These are phyloP conservation scores for Struthio camelus DNA, from an alignment of 2,113 vertebrate genomes.

Conservation along the genomic window DNA sequence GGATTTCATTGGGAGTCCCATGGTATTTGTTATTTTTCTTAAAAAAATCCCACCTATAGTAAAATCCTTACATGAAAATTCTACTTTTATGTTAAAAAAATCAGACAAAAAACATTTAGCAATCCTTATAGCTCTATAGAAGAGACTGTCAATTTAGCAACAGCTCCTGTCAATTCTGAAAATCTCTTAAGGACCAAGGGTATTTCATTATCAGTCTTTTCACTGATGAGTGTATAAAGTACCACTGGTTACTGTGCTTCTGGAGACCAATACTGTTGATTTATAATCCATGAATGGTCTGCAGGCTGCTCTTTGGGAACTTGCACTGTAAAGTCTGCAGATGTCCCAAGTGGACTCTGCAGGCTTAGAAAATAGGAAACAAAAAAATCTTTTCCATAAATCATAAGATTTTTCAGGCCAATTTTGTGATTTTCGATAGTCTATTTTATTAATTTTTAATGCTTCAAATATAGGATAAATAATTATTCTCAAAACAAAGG, in stretches of 20 bases:
- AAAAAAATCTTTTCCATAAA: background rate
- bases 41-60: background rate
- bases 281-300: background rate
- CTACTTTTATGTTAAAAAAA: background rate
- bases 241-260: background rate
- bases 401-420: background rate
- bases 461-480: background rate
- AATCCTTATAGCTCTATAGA: background rate
- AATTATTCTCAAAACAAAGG: slow-evolving; percentile 13
- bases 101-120: background rate
- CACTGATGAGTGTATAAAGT: background rate
- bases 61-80: background rate
- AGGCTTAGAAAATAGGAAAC: background rate
- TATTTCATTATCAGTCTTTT: slow-evolving; percentile 19
- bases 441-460: background rate
- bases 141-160: background rate
- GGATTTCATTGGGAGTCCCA: background rate
- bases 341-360: background rate
- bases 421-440: background rate
- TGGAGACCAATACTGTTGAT: background rate
- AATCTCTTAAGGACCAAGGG: background rate
- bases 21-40: background rate
- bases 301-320: background rate
- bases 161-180: background rate
- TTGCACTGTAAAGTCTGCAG: background rate